A percentile compares a stretch with the other conserved stretches of the same genome.
phyloP scores from a whole-genome alignment of 1,140 invertebrate species.

The Drosophila saltans region DNA sequence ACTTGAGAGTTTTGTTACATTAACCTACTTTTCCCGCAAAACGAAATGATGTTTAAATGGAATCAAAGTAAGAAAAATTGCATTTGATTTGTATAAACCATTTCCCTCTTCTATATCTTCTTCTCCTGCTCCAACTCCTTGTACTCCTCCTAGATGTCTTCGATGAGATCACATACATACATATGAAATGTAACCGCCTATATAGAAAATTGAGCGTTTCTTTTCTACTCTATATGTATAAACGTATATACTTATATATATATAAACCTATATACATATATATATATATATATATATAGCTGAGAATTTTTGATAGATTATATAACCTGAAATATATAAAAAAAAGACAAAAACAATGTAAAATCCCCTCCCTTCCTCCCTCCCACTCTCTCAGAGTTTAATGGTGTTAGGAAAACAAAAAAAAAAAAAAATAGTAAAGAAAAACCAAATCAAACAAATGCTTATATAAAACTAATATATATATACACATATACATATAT shows the following conservation, averaged over 20 bases:
- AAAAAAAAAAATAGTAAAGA: slow-evolving; percentile 30
- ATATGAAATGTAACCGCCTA: slow-evolving; percentile 11
- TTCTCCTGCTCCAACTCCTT: background rate
- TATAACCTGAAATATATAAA: slow-evolving; percentile 8
- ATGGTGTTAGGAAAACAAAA: slow-evolving; percentile 6
- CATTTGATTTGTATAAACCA: background rate
- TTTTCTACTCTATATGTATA: slow-evolving; percentile 28
- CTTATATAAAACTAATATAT: slow-evolving; percentile 40
- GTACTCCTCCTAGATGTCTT: background rate
- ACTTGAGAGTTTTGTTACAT: background rate
- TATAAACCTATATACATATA: slow-evolving; percentile 22
- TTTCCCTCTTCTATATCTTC: background rate
- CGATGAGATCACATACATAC: slow-evolving; percentile 2
- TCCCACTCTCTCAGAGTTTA: slow-evolving; percentile 7
- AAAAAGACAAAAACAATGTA: slow-evolving; percentile 12
- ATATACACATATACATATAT: slow-evolving; percentile 46
- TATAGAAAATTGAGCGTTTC: slow-evolving; percentile 25
- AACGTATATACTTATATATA: background rate
- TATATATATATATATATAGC: slow-evolving; percentile 25
- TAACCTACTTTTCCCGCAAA: background rate
- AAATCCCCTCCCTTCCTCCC: background rate
- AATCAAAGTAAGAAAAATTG: slow-evolving; percentile 4
- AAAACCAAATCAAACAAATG: slow-evolving; percentile 21
- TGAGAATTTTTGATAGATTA: slow-evolving; percentile 23
- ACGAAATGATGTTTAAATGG: background rate